A percentile compares a stretch with the other conserved stretches of the same genome.
Evolutionary conservation across 2,113 vertebrate species (phyloP).

Genomic region (Hystrix brachyura): DNA sequence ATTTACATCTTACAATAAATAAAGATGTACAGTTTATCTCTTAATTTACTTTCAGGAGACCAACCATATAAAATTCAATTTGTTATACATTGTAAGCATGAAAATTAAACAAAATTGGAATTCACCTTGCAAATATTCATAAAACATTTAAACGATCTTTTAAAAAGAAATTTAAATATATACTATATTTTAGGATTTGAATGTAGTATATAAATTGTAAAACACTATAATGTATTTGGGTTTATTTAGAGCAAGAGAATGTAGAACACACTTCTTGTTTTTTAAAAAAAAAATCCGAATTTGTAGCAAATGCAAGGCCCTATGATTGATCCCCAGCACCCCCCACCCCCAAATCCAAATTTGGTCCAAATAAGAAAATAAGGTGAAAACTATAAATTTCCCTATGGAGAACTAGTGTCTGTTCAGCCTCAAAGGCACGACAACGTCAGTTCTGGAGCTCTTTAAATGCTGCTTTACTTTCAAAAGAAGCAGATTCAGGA

Average conservation of each 20-base stretch:
- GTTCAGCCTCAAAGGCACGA: background rate
- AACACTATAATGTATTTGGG: background rate
- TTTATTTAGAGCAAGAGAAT: background rate
- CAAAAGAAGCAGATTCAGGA: constrained; percentile 79
- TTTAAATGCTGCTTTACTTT: constrained; percentile 70
- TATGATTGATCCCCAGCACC: too few relatives aligned
- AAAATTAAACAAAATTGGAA: constrained; percentile 65
- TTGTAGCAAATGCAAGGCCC: background rate
- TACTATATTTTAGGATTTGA: constrained; percentile 46
- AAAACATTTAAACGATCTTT: constrained; percentile 60
- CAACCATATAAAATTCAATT: constrained; percentile 44
- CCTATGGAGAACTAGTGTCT: background rate
- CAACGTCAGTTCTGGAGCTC: background rate
- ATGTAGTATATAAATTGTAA: constrained; percentile 60
- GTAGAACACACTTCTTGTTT: background rate
- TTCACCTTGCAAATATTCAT: constrained; percentile 68
- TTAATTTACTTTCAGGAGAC: constrained; percentile 27
- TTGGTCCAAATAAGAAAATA: constrained; percentile 51
- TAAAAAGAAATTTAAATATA: constrained; percentile 4
- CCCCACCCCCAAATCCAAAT: background rate
- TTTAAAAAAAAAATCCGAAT: constrained; percentile 3
- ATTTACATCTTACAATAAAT: constrained; percentile 58
- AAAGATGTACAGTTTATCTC: constrained; percentile 58
- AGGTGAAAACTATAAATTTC: background rate
- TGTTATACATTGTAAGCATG: constrained; percentile 54